Evolutionary conservation across 1,140 invertebrate genomes (phyloP), one percentile per base, ranked within the genome.

Genomic region (Gerris buenoi): DNA sequence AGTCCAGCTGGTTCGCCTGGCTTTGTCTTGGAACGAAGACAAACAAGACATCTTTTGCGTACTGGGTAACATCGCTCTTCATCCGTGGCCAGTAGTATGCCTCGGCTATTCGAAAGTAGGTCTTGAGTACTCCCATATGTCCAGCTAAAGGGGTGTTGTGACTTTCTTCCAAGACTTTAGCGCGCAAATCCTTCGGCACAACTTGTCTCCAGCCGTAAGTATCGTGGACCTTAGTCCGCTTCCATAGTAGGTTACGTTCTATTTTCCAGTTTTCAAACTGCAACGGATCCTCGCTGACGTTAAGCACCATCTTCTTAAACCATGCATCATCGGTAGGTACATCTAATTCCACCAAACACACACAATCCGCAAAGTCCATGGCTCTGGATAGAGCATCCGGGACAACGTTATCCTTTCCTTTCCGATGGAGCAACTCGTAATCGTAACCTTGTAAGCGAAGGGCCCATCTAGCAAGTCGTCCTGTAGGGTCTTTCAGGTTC

Each of bases 401-500:
- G 1, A 72, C 72, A 1, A 58, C 33, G 63, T 73, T 68, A 22
- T 63, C 22, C n/a, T 29, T 60, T 22, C 73, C 73, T 65, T 71
- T 73, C 5, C 69, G 65, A 58, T 73, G 68, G 2, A 76, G 65
- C 69, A 79, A 1, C 68, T 69, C 68, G 58, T 22, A 60, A 5
- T 60, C 3, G 23, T 60, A 60, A 22, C 15, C 58, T 18, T 75
- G 73, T 2, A 80, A 65, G 33, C 68, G 26, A 10, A 78, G 26
- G 15, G 69, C 61, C 28, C 69, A 74, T 27, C 78, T 67, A 0
- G 77, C 76, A 22, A 82, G 66, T 57, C 79, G 64, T 58, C 75
- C 77, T 1, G 70, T 72, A 2, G 75, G 73, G 64, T 79, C 75
- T 68, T 76, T 77, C 2, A 79, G 70, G 2, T 74, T 74, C 25